A percentile compares a stretch with the other conserved stretches of the same genome.
Conservation (phyloP, 2,888 invertebrate genomes). For the Aspidiotus rigidus region DNA sequence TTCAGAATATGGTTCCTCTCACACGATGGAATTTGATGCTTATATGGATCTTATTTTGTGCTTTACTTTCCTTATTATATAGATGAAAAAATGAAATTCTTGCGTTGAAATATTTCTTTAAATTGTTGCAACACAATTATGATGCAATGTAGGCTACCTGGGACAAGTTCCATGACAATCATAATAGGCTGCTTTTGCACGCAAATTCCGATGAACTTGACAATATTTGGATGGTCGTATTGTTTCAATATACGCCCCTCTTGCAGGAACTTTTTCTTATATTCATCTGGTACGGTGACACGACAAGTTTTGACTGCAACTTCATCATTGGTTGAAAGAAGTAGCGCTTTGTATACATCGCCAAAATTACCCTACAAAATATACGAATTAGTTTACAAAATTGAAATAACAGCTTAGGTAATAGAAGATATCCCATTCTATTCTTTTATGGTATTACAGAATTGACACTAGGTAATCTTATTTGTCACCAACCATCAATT, state of each 20-base stretch:
- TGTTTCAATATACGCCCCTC: slow-evolving; percentile 92
- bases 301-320: slow-evolving; percentile 95
- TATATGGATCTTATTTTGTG: no score
- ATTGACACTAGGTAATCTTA: no score
- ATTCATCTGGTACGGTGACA: slow-evolving; percentile 85
- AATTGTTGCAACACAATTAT: slow-evolving; percentile 28
- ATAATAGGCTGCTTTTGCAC: slow-evolving; percentile 97
- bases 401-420: no score
- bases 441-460: no score
- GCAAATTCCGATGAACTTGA: slow-evolving; percentile 90
- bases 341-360: slow-evolving; percentile 85
- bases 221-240: slow-evolving; percentile 94
- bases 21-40: no score
- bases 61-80: no score
- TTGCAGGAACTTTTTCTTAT: slow-evolving; percentile 85
- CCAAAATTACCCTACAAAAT: slow-evolving; percentile 83
- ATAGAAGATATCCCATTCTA: no score
- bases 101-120: not conserved
- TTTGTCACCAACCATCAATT: no score
- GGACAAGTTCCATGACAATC: slow-evolving; percentile 97
- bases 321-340: slow-evolving; percentile 71
- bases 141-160: slow-evolving; percentile 48
- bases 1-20: no score
- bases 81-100: not conserved
- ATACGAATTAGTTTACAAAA: no score